Evolutionary conservation across 2,797 vertebrate species (phyloP).

Genomic region (Gallinago solitaria): DNA sequence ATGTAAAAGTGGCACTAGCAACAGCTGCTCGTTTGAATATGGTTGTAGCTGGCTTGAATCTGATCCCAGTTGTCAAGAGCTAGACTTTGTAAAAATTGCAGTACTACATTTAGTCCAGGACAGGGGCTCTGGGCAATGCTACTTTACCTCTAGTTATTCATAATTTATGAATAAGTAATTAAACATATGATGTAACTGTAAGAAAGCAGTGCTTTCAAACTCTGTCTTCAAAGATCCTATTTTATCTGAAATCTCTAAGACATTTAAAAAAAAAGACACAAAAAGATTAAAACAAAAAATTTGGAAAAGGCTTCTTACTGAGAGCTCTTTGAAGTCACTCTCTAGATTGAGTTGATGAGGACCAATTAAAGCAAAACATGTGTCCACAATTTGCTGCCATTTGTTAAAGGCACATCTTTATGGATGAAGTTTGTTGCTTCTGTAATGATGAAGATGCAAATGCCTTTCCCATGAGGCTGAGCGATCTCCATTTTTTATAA

Average conservation of each 20-base stretch:
- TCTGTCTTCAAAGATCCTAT: background rate
- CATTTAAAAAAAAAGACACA: background rate
- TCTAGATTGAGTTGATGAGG: slow-evolving; percentile 28
- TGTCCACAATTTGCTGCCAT: slow-evolving; percentile 62
- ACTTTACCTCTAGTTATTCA: slow-evolving; percentile 16
- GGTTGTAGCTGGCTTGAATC: slow-evolving; percentile 17
- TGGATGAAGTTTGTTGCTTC: slow-evolving; percentile 58
- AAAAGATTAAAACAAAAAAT: slow-evolving; percentile 8
- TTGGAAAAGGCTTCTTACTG: slow-evolving; percentile 16
- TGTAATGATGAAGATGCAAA: slow-evolving; percentile 55
- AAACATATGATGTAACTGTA: background rate
- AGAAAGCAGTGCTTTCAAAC: slow-evolving; percentile 12
- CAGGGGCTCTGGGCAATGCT: background rate
- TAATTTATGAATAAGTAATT: slow-evolving; percentile 32
- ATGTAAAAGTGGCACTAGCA: background rate
- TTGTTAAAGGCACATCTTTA: slow-evolving; percentile 64
- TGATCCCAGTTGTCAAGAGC: slow-evolving; percentile 11
- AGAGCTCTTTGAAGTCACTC: slow-evolving; percentile 41
- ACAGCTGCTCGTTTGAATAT: slow-evolving; percentile 24
- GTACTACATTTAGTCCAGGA: background rate
- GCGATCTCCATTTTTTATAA: slow-evolving; percentile 2
- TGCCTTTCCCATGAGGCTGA: slow-evolving; percentile 48
- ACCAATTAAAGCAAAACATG: slow-evolving; percentile 57
- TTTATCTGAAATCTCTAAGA: slow-evolving; percentile 33
- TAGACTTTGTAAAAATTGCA: background rate